phyloP scores from a whole-genome alignment of 2,888 invertebrate genomes.

The Protophormia terraenovae region DNA sequence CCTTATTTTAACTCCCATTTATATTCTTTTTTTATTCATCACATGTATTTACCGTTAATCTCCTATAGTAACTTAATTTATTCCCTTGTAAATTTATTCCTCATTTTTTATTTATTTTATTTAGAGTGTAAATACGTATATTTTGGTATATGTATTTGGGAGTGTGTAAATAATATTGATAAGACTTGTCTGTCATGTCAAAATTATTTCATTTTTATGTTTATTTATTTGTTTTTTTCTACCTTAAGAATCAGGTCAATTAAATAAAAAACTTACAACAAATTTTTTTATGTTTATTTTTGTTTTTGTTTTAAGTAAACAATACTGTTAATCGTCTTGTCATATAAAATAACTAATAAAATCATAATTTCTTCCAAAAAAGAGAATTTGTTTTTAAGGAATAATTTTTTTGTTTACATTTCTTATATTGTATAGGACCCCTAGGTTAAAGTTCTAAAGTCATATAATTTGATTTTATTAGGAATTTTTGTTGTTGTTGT shows the following conservation, averaged over 20 bases:
- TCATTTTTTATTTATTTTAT: background rate
- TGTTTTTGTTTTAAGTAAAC: constrained; percentile 2
- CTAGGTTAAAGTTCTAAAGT: background rate
- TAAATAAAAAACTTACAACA: constrained; percentile 41
- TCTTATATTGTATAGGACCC: background rate
- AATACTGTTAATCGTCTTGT: constrained; percentile 33
- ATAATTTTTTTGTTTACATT: background rate
- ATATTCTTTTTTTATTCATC: too few relatives aligned
- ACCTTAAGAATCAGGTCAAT: constrained; percentile 56
- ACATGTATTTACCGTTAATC: background rate
- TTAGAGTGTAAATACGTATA: background rate
- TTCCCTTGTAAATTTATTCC: background rate
- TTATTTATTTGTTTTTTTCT: constrained; percentile 3
- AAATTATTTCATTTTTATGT: constrained; percentile 4
- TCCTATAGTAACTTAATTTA: background rate
- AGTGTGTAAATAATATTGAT: constrained; percentile 8
- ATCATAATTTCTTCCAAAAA: background rate
- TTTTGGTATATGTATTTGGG: too few relatives aligned
- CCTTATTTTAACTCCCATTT: too few relatives aligned
- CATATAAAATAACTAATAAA: background rate
- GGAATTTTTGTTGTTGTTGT: background rate
- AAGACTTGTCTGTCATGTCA: constrained; percentile 43
- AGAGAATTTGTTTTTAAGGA: background rate
- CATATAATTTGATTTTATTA: background rate
- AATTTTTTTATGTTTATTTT: background rate